These are phyloP conservation scores for Morpho deidamia DNA, from an alignment of 2,888 invertebrate genomes.

Conservation along the genomic window DNA sequence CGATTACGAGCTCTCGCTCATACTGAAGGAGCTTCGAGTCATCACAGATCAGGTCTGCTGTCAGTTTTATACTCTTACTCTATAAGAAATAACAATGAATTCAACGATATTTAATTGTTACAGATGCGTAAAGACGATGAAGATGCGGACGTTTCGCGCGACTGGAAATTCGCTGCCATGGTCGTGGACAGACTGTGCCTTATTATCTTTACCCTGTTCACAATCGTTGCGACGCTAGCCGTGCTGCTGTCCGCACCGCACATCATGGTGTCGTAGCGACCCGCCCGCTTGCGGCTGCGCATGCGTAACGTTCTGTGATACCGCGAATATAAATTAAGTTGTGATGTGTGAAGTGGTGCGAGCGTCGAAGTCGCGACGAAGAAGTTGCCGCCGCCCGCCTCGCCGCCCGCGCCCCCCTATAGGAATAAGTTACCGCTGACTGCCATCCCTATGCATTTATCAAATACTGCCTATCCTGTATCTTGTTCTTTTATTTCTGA, in stretches of 20 bases:
- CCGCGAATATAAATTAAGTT: constrained; percentile 83
- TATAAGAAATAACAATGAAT: neutral
- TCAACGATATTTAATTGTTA: constrained; percentile 29
- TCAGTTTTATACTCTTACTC: neutral
- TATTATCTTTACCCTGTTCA: constrained; percentile 99
- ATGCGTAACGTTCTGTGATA: constrained; percentile 82
- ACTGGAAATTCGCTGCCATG: constrained; percentile 99
- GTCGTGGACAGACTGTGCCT: constrained; percentile 99
- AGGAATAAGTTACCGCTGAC: constrained; percentile 70
- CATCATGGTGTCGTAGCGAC: constrained; percentile 93
- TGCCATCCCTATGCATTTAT: constrained; percentile 65
- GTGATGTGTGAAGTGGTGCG: constrained; percentile 74
- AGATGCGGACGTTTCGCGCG: constrained; percentile 95
- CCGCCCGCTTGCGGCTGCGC: constrained; percentile 74
- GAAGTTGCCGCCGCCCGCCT: constrained; percentile 67
- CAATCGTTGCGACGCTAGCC: constrained; percentile 97
- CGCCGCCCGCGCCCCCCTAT: constrained; percentile 68
- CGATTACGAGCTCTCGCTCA: constrained; percentile 95
- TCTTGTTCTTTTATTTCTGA: constrained; percentile 44
- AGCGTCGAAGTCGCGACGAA: constrained; percentile 63
- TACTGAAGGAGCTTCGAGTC: constrained; percentile 95
- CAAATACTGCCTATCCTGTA: constrained; percentile 62
- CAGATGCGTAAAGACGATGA: constrained; percentile 97
- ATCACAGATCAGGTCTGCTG: constrained; percentile 88
- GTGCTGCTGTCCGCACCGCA: constrained; percentile 98